Evolutionary conservation across 2,888 invertebrate genomes (phyloP), one percentile per base, ranked within the genome.

Genomic region (Microplitis deprimator): DNA sequence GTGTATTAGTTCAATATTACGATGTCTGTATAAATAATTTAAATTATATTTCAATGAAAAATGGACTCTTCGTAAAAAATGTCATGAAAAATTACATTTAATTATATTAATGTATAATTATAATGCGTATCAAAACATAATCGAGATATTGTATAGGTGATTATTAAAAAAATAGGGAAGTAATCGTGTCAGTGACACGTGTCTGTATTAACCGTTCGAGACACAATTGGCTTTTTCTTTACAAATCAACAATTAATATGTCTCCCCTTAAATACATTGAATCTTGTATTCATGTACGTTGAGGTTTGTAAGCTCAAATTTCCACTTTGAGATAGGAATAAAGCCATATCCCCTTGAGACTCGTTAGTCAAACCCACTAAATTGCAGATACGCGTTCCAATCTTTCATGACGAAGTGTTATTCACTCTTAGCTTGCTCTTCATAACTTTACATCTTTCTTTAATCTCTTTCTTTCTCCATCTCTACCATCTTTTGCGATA

Each of bases 171-270:
- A 89, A 89, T 89, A 89, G 86, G 82, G 79, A 79, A 83, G 84
- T 89, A 89, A 89, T 89, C 88, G 84, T 81, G 86, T 89, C 89
- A 89, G 83, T 81, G 84, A 82, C 87, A 88, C 87, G 88, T 88
- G 88, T 88, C 87, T 87, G 81, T 77, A 40, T 72, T 79, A 73
- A 68, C 77, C 77, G 74, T 69, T 75, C 76, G 39, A 75, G 75
- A 68, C 68, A 69, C 50, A 1, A 50, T 50, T 29, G 4, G 29
- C 3, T 50, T 50, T 50, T 1, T 50, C 50, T 4, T 50, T 50
- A 13, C 50, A 13, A 50, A 50, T 50, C 50, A 50, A 50, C 13
- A 50, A 50, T 50, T 50, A 10, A 13, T 13, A 50, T 50, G 13
- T 50, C 10, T 5, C 50, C 3, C 50, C 50, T 50, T 50, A 50